A percentile compares a stretch with the other conserved stretches of the same genome.
Evolutionary conservation across 2,113 vertebrate species (phyloP).

Genomic region (Hiodon tergisus): DNA sequence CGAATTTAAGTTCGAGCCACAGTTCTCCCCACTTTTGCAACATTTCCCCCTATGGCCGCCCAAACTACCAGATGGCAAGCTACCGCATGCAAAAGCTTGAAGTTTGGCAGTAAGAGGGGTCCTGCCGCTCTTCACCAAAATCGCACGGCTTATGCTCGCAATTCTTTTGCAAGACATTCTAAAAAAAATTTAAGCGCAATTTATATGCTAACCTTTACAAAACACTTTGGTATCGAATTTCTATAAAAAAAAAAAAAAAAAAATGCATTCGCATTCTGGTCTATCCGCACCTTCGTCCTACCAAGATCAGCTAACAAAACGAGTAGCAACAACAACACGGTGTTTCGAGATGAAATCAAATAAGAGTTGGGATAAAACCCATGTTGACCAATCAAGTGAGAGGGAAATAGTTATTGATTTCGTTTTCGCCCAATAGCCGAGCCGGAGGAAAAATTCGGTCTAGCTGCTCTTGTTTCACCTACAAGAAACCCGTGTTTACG

Average conservation of each 20-base stretch:
- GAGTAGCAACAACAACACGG: neutral
- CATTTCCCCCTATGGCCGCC: slow-evolving; percentile 26
- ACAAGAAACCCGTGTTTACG: slow-evolving; percentile 19
- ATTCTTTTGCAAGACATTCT: slow-evolving; percentile 35
- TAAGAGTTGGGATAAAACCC: neutral
- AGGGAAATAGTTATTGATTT: slow-evolving; percentile 10
- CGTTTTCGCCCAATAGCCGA: slow-evolving; percentile 17
- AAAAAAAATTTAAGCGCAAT: neutral
- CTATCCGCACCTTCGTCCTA: neutral
- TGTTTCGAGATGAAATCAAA: slow-evolving; percentile 9
- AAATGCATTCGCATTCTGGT: neutral
- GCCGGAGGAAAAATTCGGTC: no score
- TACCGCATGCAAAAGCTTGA: slow-evolving; percentile 23
- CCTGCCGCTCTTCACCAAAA: slow-evolving; percentile 30
- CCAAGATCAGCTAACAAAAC: neutral
- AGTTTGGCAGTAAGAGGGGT: slow-evolving; percentile 16
- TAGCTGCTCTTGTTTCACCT: neutral
- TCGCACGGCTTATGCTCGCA: slow-evolving; percentile 10
- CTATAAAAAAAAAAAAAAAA: neutral
- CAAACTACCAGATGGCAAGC: slow-evolving; percentile 26
- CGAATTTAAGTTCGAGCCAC: slow-evolving; percentile 5
- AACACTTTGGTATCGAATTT: neutral
- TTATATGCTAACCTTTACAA: slow-evolving; percentile 15
- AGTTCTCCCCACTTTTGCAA: slow-evolving; percentile 23
- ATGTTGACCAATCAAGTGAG: slow-evolving; percentile 27